Evolutionary conservation across 1,140 invertebrate genomes (phyloP).

Genomic region (Nilaparvata lugens): DNA sequence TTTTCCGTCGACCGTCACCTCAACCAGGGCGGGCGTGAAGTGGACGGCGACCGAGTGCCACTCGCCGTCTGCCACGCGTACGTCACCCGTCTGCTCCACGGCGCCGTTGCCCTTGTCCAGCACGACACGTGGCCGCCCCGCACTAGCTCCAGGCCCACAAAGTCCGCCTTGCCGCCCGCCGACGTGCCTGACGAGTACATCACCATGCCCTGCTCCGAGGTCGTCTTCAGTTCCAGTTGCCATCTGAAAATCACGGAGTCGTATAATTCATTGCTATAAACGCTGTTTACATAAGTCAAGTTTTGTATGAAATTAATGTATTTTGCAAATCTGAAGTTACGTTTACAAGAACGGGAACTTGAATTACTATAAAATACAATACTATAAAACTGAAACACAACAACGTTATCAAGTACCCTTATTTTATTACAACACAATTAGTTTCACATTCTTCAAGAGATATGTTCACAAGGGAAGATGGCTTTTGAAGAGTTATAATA

Average conservation of each 20-base stretch:
- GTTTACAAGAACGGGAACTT: too few species aligned
- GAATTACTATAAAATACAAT: too few species aligned
- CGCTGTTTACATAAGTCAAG: too few species aligned
- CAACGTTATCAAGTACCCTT: too few species aligned
- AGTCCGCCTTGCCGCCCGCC: constrained; percentile 52
- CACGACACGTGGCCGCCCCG: constrained; percentile 53
- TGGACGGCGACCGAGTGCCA: constrained; percentile 70
- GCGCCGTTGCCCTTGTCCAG: constrained; percentile 61
- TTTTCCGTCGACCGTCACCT: constrained; percentile 58
- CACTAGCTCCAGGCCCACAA: constrained; percentile 73
- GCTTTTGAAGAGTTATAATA: too few species aligned
- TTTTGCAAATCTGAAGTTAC: too few species aligned
- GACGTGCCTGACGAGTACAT: constrained; percentile 68
- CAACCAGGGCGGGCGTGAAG: constrained; percentile 54
- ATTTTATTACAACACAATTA: too few species aligned
- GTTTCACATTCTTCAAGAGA: too few species aligned
- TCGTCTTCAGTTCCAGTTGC: constrained; percentile 76
- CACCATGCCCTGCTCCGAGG: constrained; percentile 62
- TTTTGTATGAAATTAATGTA: too few species aligned
- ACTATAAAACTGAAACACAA: too few species aligned
- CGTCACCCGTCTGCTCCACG: constrained; percentile 46
- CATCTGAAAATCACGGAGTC: constrained; percentile 46
- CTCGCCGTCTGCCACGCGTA: constrained; percentile 62
- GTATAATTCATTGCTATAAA: too few species aligned
- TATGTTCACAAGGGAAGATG: too few species aligned